Evolutionary conservation across 1,140 invertebrate species (phyloP).

Genomic region (Drosophila asahinai): DNA sequence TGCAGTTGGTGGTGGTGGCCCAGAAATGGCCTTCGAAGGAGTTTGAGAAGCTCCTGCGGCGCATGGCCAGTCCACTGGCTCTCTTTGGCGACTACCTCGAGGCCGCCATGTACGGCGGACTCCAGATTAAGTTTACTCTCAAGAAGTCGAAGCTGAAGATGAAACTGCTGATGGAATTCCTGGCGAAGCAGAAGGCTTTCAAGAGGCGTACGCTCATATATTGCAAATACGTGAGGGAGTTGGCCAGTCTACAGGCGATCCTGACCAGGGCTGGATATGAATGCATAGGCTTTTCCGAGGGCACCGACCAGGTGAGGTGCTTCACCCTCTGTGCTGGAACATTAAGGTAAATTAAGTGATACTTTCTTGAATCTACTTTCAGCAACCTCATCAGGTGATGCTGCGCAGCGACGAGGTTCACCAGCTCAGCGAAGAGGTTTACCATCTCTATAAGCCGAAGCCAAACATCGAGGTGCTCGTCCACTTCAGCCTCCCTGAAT

Average conservation of each 20-base stretch:
- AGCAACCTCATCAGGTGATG: constrained; percentile 42
- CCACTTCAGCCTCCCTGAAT: constrained; percentile 49
- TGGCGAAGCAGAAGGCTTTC: neutral
- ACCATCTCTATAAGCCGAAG: neutral
- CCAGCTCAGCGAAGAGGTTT: neutral
- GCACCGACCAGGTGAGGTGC: constrained; percentile 6
- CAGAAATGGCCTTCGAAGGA: constrained; percentile 49
- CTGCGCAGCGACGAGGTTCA: constrained; percentile 27
- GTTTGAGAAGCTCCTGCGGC: constrained; percentile 25
- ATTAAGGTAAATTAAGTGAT: neutral
- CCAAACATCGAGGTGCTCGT: constrained; percentile 49
- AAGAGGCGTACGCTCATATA: constrained; percentile 43
- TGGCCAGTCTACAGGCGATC: neutral
- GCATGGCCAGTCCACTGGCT: constrained; percentile 20
- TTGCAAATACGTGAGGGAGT: constrained; percentile 33
- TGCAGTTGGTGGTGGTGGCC: constrained; percentile 44
- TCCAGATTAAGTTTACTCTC: constrained; percentile 29
- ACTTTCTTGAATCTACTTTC: neutral
- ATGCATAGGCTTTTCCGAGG: constrained; percentile 21
- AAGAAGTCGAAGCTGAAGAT: constrained; percentile 13
- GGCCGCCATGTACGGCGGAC: constrained; percentile 57
- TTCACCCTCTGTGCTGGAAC: neutral
- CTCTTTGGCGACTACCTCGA: constrained; percentile 58
- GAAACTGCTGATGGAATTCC: neutral
- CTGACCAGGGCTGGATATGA: constrained; percentile 15